Percentiles rank a stretch among this genome's conserved stretches.
These are phyloP conservation scores for Caerostris extrusa DNA, from an alignment of 1,140 invertebrate species.

Conservation along the genomic window DNA sequence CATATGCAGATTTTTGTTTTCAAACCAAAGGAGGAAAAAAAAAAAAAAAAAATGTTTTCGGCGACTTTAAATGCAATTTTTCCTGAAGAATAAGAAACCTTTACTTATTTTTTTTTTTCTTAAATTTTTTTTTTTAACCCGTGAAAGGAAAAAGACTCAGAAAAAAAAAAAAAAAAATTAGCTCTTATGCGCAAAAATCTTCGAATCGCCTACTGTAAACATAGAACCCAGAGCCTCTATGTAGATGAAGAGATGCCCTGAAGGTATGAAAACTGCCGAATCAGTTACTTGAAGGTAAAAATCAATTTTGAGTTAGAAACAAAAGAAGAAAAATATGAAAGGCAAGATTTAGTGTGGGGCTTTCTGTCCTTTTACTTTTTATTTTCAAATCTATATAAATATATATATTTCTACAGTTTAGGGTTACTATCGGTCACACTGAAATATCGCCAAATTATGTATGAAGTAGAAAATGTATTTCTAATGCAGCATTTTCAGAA, in stretches of 20 bases:
- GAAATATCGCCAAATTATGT: slow-evolving; percentile 9
- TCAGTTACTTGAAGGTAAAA: slow-evolving; percentile 56
- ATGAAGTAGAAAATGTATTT: too few species aligned
- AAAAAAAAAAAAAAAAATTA: slow-evolving; percentile 21
- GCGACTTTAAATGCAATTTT: slow-evolving; percentile 6
- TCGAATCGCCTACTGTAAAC: slow-evolving; percentile 41
- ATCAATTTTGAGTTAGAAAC: slow-evolving; percentile 42
- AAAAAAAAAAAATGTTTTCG: background rate
- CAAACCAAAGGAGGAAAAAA: background rate
- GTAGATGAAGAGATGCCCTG: slow-evolving; percentile 52
- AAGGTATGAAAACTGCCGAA: slow-evolving; percentile 64
- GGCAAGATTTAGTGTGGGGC: background rate
- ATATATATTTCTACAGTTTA: background rate
- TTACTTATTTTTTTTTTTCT: background rate
- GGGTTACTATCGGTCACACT: background rate
- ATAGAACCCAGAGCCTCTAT: slow-evolving; percentile 5
- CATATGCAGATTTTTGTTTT: slow-evolving; percentile 14
- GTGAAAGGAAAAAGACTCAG: background rate
- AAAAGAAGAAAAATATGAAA: background rate
- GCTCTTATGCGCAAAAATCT: slow-evolving; percentile 27
- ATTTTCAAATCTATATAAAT: background rate
- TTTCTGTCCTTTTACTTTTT: slow-evolving; percentile 30
- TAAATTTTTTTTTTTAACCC: background rate
- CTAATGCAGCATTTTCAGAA: too few species aligned
- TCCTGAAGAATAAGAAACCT: slow-evolving; percentile 7